Evolutionary conservation across 2,888 invertebrate species (phyloP).

Genomic region (Tipula vernalis): DNA sequence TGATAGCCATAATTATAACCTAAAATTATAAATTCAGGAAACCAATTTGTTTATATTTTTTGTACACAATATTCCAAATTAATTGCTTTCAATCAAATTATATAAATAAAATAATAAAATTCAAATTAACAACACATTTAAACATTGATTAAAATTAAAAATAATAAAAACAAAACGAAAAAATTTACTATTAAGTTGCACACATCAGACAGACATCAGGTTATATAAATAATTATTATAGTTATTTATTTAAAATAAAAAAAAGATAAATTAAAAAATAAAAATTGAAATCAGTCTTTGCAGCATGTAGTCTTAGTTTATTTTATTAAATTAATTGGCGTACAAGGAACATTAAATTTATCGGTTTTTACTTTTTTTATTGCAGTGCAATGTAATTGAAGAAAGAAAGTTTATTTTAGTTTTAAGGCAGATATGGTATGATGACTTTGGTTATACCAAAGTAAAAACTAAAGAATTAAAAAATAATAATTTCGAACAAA

Average conservation of each 20-base stretch:
- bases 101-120: neutral
- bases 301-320: neutral
- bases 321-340: neutral
- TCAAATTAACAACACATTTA: neutral
- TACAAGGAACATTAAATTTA: conserved; percentile 4
- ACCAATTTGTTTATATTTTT: neutral
- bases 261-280: neutral
- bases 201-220: neutral
- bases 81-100: neutral
- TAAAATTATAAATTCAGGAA: neutral
- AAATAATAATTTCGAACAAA: neutral
- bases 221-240: neutral
- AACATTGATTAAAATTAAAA: neutral
- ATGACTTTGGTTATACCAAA: neutral
- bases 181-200: neutral
- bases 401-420: neutral
- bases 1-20: too few relatives aligned
- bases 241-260: neutral
- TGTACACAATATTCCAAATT: neutral
- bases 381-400: neutral
- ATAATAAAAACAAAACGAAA: neutral
- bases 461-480: neutral
- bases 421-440: neutral
- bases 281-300: neutral
- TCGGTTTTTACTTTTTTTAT: neutral